A percentile compares a stretch with the other conserved stretches of the same genome.
Conservation (phyloP, 1,140 invertebrate species). For the Zaprionus tsacasi region DNA sequence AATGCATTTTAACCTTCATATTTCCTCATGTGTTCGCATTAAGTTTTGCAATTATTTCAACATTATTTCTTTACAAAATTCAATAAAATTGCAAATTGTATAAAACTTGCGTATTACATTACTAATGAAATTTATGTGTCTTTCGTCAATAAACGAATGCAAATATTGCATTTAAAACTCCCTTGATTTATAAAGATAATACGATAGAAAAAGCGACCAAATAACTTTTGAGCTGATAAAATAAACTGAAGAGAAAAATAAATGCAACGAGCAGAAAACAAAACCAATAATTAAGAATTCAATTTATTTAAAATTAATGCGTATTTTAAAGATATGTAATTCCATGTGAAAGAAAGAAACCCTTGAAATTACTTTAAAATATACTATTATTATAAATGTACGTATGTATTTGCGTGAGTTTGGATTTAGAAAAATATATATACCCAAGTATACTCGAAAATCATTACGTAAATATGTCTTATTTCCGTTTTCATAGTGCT, state of each 20-base stretch:
- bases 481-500: not conserved
- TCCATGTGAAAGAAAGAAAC: constrained; percentile 17
- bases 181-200: constrained; percentile 11
- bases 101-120: constrained; percentile 67
- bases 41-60: constrained; percentile 25
- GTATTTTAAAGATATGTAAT: constrained; percentile 36
- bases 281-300: constrained; percentile 14
- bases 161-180: constrained; percentile 24
- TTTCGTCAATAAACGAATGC: constrained; percentile 50
- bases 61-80: constrained; percentile 49
- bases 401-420: constrained; percentile 24
- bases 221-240: constrained; percentile 41
- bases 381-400: constrained; percentile 27
- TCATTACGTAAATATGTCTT: not conserved
- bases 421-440: constrained; percentile 23
- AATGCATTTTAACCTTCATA: constrained; percentile 32
- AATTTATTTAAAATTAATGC: constrained; percentile 29
- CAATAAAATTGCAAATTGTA: constrained; percentile 68
- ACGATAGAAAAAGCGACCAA: constrained; percentile 39
- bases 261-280: constrained; percentile 27
- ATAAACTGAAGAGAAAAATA: constrained; percentile 6
- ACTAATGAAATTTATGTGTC: constrained; percentile 44
- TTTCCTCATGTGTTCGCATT: constrained; percentile 39
- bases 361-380: constrained; percentile 23
- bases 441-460: constrained; percentile 2